Evolutionary conservation across 2,113 vertebrate species (phyloP).

Genomic region (Scartelaos histophorus): DNA sequence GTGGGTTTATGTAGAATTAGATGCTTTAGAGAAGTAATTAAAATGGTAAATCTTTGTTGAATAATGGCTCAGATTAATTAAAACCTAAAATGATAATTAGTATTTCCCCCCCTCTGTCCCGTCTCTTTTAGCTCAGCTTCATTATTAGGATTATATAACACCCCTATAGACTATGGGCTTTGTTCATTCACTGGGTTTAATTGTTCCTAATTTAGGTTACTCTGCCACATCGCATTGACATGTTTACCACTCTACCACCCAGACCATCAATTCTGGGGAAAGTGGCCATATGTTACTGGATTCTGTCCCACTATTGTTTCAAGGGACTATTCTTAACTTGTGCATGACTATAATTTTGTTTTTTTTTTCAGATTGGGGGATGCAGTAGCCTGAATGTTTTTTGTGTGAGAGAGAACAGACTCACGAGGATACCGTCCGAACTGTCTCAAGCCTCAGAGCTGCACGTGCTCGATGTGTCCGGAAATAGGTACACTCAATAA

Average conservation of each 20-base stretch:
- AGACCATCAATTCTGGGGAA: constrained; percentile 36
- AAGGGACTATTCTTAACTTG: background rate
- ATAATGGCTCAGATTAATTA: background rate
- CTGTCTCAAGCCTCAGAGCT: constrained; percentile 92
- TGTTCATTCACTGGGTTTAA: constrained; percentile 44
- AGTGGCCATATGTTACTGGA: constrained; percentile 13
- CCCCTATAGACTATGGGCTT: constrained; percentile 28
- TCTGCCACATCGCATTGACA: constrained; percentile 39
- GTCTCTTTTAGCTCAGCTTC: constrained; percentile 13
- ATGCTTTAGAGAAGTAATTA: background rate
- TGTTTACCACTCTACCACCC: constrained; percentile 29
- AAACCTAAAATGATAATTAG: background rate
- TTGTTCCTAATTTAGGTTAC: constrained; percentile 62
- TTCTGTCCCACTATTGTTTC: background rate
- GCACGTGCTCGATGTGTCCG: constrained; percentile 94
- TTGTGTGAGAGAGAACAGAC: constrained; percentile 91
- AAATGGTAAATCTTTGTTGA: background rate
- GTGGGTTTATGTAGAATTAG: no score
- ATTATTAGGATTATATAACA: constrained; percentile 45
- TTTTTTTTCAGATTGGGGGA: constrained; percentile 84
- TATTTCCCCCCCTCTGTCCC: background rate
- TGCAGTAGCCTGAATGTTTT: constrained; percentile 93
- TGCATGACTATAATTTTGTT: constrained; percentile 8
- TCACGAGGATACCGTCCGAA: constrained; percentile 88
- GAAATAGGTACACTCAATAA: constrained; percentile 84